phyloP scores from a whole-genome alignment of 2,113 vertebrate genomes.

The Ptyas mucosa region DNA sequence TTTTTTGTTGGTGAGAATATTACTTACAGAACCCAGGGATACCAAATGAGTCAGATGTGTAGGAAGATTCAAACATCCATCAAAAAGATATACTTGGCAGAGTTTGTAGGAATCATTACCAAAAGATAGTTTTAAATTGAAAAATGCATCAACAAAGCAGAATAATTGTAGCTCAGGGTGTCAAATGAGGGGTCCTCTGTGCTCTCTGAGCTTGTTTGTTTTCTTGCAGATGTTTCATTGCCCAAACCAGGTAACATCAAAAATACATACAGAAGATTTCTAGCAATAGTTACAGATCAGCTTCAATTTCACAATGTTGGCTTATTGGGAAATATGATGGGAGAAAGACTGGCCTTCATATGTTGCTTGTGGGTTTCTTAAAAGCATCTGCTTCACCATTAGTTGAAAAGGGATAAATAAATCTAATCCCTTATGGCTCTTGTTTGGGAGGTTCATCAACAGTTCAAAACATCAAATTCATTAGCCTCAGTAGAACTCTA shows the following conservation, averaged over 20 bases:
- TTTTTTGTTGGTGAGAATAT: not conserved
- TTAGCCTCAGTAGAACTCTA: not conserved
- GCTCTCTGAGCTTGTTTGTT: not conserved
- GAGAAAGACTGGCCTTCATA: not conserved
- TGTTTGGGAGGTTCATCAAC: not conserved
- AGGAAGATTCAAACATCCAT: not conserved
- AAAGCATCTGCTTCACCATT: not conserved
- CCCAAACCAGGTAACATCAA: not conserved
- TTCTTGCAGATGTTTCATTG: not conserved
- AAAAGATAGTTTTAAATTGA: not conserved
- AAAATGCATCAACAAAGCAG: not conserved
- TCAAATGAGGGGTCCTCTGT: not conserved
- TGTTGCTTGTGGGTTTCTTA: not conserved
- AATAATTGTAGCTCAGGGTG: not conserved
- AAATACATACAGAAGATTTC: not conserved
- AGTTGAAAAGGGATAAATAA: not conserved
- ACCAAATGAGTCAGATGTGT: not conserved
- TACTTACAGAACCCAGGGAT: not conserved
- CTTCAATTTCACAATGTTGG: not conserved
- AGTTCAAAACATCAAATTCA: not conserved
- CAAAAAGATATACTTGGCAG: not conserved
- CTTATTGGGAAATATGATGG: not conserved
- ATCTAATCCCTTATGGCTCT: not conserved
- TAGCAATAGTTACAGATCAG: not conserved
- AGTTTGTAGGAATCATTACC: not conserved